Percentiles rank a stretch among this genome's conserved stretches.
phyloP scores from a whole-genome alignment of 2,888 invertebrate genomes.

The Pseudococcus longispinus region DNA sequence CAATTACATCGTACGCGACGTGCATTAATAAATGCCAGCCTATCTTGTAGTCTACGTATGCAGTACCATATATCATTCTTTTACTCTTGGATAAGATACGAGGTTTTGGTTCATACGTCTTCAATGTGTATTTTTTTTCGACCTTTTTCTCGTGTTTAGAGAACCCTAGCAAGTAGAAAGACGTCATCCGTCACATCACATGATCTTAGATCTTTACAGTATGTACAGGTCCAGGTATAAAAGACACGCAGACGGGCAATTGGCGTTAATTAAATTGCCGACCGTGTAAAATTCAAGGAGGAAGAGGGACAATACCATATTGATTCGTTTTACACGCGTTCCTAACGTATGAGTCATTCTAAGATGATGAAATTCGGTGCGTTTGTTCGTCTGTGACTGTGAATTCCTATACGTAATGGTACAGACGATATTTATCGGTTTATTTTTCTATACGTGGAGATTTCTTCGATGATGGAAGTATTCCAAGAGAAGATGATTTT shows the following conservation, averaged over 20 bases:
- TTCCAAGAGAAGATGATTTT: not conserved
- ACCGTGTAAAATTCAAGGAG: slow-evolving; percentile 18
- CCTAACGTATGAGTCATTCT: not conserved
- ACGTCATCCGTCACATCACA: no score
- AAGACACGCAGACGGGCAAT: not conserved
- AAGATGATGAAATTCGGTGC: not conserved
- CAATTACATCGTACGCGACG: not conserved
- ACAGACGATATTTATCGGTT: not conserved
- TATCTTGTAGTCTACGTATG: no score
- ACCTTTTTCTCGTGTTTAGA: no score
- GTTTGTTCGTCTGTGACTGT: not conserved
- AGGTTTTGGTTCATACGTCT: no score
- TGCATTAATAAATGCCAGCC: slow-evolving; percentile 17
- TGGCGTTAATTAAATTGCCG: slow-evolving; percentile 17
- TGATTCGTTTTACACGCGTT: not conserved
- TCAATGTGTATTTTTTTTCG: no score
- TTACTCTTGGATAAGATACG: not conserved
- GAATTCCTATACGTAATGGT: not conserved
- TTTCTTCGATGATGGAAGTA: not conserved
- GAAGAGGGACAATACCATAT: not conserved
- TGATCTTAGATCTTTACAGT: no score
- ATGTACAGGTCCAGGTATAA: not conserved
- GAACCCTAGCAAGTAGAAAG: no score
- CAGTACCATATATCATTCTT: not conserved
- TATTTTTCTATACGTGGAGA: not conserved